phyloP scores from a whole-genome alignment of 2,113 vertebrate species.

The Corynorhinus townsendii region DNA sequence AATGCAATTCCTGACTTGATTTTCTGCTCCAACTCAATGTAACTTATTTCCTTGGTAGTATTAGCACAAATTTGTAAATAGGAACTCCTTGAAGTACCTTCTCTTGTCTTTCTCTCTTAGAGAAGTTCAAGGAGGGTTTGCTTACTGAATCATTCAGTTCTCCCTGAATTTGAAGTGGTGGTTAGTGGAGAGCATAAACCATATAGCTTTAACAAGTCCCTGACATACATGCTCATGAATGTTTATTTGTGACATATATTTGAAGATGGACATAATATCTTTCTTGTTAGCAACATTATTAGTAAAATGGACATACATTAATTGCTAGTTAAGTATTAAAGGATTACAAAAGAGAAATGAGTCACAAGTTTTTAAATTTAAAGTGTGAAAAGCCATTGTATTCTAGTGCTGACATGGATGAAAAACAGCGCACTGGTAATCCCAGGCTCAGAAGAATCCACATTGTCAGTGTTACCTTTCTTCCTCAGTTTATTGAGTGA shows the following conservation, averaged over 20 bases:
- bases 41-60: background rate
- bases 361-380: background rate
- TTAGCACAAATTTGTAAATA: background rate
- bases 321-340: slow-evolving; percentile 18
- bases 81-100: background rate
- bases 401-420: background rate
- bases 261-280: slow-evolving; percentile 3
- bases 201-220: background rate
- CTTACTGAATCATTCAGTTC: background rate
- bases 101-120: background rate
- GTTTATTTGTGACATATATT: slow-evolving; percentile 54
- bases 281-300: slow-evolving; percentile 20
- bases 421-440: background rate
- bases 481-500: background rate
- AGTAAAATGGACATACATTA: background rate
- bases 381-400: background rate
- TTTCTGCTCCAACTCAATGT: background rate
- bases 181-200: background rate
- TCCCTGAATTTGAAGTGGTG: background rate
- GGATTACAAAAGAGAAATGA: background rate
- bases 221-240: background rate
- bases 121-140: background rate
- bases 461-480: background rate
- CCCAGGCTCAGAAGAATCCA: background rate
- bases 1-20: background rate